phyloP scores from a whole-genome alignment of 2,888 invertebrate species.

The Agonopterix heracliana region DNA sequence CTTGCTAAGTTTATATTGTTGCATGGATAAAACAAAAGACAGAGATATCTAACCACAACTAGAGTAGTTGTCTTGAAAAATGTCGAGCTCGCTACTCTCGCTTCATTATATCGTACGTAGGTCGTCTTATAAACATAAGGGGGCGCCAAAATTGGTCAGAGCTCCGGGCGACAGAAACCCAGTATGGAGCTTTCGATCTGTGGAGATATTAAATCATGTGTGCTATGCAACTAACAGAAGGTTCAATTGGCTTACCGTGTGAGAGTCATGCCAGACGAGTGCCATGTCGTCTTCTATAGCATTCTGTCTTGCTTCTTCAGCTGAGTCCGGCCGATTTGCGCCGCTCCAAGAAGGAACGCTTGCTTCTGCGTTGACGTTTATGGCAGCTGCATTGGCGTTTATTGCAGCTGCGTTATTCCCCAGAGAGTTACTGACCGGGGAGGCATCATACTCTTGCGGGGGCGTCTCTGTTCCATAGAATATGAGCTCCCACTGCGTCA shows the following conservation, averaged over 20 bases:
- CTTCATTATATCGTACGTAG: too few relatives aligned
- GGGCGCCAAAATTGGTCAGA: too few relatives aligned
- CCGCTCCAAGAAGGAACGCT: slow-evolving; percentile 30
- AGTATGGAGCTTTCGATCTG: too few relatives aligned
- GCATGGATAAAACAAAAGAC: too few relatives aligned
- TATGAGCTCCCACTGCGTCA: slow-evolving; percentile 88
- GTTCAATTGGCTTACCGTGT: slow-evolving; percentile 70
- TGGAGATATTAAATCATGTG: too few relatives aligned
- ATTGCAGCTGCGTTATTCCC: slow-evolving; percentile 32
- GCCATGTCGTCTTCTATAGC: slow-evolving; percentile 75
- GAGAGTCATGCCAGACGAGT: slow-evolving; percentile 78
- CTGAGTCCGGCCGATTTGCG: slow-evolving; percentile 33
- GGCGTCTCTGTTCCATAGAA: slow-evolving; percentile 86
- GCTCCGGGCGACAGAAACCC: too few relatives aligned
- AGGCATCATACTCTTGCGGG: slow-evolving; percentile 79
- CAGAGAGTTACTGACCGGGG: slow-evolving; percentile 71
- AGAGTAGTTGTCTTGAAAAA: too few relatives aligned
- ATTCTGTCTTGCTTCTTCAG: slow-evolving; percentile 77
- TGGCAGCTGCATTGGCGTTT: not conserved
- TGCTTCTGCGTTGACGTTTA: slow-evolving; percentile 3
- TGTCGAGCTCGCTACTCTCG: too few relatives aligned
- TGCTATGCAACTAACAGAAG: not conserved
- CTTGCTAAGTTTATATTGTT: too few relatives aligned
- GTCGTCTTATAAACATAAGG: too few relatives aligned
- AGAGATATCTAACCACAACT: too few relatives aligned